phyloP scores from a whole-genome alignment of 2,888 invertebrate species.

The Pseudolycoriella hygida region DNA sequence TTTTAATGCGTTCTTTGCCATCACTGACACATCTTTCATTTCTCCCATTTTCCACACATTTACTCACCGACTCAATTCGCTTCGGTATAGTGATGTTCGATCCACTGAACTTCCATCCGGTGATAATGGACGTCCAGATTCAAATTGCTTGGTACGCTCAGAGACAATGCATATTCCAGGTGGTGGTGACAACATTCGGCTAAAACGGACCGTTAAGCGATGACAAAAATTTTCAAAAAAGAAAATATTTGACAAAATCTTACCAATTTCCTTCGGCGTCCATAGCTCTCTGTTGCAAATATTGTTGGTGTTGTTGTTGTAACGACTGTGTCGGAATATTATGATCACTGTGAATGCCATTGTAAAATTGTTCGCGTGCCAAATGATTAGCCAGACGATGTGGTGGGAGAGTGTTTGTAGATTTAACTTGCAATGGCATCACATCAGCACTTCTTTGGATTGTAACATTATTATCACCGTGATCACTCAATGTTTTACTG shows the following conservation, averaged over 20 bases:
- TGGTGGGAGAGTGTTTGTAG: slow-evolving; percentile 5
- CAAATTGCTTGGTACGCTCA: slow-evolving; percentile 55
- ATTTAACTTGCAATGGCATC: slow-evolving; percentile 5
- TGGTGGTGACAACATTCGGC: slow-evolving; percentile 9
- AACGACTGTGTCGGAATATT: slow-evolving; percentile 8
- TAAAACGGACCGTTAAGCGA: too few species aligned
- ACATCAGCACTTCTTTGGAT: slow-evolving; percentile 1
- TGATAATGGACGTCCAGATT: slow-evolving; percentile 40
- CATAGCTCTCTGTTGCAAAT: background rate
- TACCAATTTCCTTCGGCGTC: background rate
- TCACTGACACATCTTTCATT: too few species aligned
- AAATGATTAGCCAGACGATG: slow-evolving; percentile 6
- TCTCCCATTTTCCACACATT: too few species aligned
- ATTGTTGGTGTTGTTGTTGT: slow-evolving; percentile 11
- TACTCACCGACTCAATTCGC: slow-evolving; percentile 36
- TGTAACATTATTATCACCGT: background rate
- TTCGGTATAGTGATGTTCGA: slow-evolving; percentile 46
- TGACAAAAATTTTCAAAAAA: background rate
- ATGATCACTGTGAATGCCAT: slow-evolving; percentile 3
- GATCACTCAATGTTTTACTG: background rate
- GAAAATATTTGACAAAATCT: background rate
- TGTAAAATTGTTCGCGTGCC: slow-evolving; percentile 7
- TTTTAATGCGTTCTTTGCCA: too few species aligned
- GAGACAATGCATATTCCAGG: slow-evolving; percentile 48
- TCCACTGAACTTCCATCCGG: slow-evolving; percentile 36